Conservation (phyloP, 2,888 invertebrate genomes). For the Reticulitermes lucifugus region DNA sequence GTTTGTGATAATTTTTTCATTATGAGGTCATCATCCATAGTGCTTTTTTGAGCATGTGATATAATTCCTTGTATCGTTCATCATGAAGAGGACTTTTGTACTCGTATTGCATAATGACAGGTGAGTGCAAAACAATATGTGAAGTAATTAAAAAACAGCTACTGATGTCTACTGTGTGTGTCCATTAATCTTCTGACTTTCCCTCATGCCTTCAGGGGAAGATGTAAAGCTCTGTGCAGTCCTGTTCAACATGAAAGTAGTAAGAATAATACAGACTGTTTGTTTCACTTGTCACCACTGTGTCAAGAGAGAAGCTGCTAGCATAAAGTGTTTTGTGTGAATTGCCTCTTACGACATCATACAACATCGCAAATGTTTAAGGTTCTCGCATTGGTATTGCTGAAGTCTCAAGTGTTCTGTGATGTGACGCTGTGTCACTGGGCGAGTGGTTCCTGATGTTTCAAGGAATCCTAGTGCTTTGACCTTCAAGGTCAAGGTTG, state of each 20-base stretch:
- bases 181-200: conserved; percentile 11
- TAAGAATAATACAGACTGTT: neutral
- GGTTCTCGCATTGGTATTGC: no score
- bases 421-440: no score
- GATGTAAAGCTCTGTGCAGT: neutral
- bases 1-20: conserved; percentile 54
- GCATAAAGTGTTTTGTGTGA: neutral
- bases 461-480: no score
- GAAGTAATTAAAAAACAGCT: conserved; percentile 2
- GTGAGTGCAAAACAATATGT: conserved; percentile 4
- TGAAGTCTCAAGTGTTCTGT: no score
- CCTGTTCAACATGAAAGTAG: neutral
- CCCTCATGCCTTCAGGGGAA: neutral
- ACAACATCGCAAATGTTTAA: neutral
- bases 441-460: no score
- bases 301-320: neutral
- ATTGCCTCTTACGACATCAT: conserved; percentile 15
- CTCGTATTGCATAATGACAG: conserved; percentile 9
- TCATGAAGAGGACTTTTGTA: conserved; percentile 14
- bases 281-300: neutral
- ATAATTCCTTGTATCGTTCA: conserved; percentile 44
- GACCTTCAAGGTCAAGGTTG: no score
- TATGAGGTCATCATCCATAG: conserved; percentile 50
- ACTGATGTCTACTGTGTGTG: conserved; percentile 23
- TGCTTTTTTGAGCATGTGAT: conserved; percentile 53